These are phyloP conservation scores for Lobophora halterata DNA, from an alignment of 2,888 invertebrate genomes.

Conservation along the genomic window DNA sequence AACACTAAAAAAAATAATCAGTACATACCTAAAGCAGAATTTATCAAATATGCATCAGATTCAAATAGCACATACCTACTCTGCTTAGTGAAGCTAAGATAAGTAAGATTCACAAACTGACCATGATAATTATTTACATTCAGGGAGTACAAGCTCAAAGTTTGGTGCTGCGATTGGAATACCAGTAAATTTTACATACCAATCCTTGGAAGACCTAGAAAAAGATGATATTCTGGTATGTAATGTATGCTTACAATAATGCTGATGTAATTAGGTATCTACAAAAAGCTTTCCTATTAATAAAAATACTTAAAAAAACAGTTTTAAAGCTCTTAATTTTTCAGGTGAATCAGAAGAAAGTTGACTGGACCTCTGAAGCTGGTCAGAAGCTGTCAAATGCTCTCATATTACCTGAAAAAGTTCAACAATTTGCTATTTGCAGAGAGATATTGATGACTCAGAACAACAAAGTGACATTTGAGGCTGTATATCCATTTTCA, in stretches of 20 bases:
- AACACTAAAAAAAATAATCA: no score
- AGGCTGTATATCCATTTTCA: constrained; percentile 75
- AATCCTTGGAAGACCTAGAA: constrained; percentile 76
- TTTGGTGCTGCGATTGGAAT: constrained; percentile 87
- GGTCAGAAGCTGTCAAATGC: constrained; percentile 84
- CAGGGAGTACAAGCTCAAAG: constrained; percentile 74
- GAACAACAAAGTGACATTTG: constrained; percentile 79
- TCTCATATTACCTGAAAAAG: constrained; percentile 87
- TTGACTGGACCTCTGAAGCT: constrained; percentile 84
- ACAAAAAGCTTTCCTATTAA: no score
- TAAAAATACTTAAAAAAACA: no score
- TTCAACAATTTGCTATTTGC: constrained; percentile 90
- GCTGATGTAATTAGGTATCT: no score
- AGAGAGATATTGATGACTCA: constrained; percentile 85
- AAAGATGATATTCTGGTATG: constrained; percentile 78
- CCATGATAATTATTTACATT: constrained; percentile 23
- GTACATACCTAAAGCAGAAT: no score
- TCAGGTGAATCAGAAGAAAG: constrained; percentile 81
- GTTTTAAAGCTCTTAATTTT: no score
- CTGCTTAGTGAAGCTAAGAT: no score
- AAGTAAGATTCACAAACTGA: no score
- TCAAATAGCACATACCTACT: no score
- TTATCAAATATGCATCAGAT: no score
- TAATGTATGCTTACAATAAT: no score
- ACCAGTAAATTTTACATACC: constrained; percentile 86